Evolutionary conservation across 1,140 invertebrate species (phyloP).

Genomic region (Drosophila malerkotliana): DNA sequence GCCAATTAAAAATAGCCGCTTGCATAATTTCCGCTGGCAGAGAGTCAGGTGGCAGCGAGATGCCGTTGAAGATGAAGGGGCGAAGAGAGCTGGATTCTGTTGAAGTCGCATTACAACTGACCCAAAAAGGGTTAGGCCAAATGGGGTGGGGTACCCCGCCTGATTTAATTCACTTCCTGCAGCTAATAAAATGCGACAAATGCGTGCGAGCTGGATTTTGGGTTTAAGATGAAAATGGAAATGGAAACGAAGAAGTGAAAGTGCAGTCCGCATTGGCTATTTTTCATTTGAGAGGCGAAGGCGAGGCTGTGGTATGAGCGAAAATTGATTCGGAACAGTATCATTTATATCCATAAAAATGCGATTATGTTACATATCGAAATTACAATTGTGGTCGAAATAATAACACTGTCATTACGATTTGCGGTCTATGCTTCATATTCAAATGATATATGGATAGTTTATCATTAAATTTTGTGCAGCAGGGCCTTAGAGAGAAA

Average conservation of each 20-base stretch:
- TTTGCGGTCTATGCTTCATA: conserved; percentile 14
- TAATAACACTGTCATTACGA: conserved; percentile 14
- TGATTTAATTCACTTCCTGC: conserved; percentile 61
- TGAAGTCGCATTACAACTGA: conserved; percentile 21
- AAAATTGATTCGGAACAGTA: conserved; percentile 40
- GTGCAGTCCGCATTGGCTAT: conserved; percentile 48
- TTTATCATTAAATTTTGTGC: background rate
- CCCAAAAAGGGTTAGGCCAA: conserved; percentile 31
- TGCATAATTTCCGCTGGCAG: conserved; percentile 59
- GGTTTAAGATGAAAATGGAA: conserved; percentile 37
- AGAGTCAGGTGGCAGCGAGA: conserved; percentile 22
- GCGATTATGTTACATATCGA: conserved; percentile 39
- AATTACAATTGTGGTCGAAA: conserved; percentile 20
- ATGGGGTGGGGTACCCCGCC: conserved; percentile 4
- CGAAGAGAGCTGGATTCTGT: conserved; percentile 16
- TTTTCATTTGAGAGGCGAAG: conserved; percentile 32
- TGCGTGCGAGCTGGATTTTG: conserved; percentile 53
- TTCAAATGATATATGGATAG: background rate
- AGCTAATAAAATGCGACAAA: conserved; percentile 59
- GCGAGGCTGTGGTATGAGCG: background rate
- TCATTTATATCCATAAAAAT: conserved; percentile 49
- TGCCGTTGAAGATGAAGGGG: background rate
- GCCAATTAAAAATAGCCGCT: conserved; percentile 64
- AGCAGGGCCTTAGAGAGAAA: too few species aligned
- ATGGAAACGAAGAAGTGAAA: conserved; percentile 71